Base-by-base conservation (phyloP, 2,888 invertebrate species). In the Gasteruption jaculator region DNA sequence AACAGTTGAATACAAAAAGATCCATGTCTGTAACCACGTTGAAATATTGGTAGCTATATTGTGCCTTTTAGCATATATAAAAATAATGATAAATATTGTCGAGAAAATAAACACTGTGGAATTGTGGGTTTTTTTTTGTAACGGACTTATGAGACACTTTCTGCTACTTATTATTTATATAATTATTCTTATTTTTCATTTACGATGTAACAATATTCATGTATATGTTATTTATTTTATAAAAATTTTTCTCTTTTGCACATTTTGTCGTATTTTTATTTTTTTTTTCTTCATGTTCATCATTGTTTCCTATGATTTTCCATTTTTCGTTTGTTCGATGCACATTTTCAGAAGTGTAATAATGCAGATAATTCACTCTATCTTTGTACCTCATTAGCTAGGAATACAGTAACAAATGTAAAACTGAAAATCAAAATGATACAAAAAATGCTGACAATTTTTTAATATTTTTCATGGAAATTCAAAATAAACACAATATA, bases 21-120 rank as follows among this genome's bases (percentile, higher is more conserved):
- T n/a, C n/a, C n/a, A n/a, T n/a, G 49, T 48, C 53, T 63, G 67
- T 68, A 68, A 66, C 64, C 64, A 63, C 65, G 67, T 63, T 67
- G 65, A 64, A 55, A 53, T 53, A 65, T 66, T 67, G 65, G 67
- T 67, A 63, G 64, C 63, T 66, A 66, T 66, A 65, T 65, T 57
- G 67, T 68, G 67, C 67, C 67, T 68, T 68, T 65, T 68, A 67
- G 64, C 63, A 51, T 60, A 54, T 65, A 64, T 58, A 60, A n/a
- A n/a, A 56, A 58, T 56, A 60, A 61, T 54, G 50, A 53, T 57
- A 60, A 62, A 57, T 53, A 60, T 60, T 60, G 63, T 59, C n/a
- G n/a, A n/a, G n/a, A n/a, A 64, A 64, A 58, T 61, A 60, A 61
- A 60, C 57, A 64, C 57, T 58, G 56, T 60, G 61, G 58, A 65